These are phyloP conservation scores for Stegophylla sp. DNA, from an alignment of 2,888 invertebrate genomes.

Conservation along the genomic window DNA sequence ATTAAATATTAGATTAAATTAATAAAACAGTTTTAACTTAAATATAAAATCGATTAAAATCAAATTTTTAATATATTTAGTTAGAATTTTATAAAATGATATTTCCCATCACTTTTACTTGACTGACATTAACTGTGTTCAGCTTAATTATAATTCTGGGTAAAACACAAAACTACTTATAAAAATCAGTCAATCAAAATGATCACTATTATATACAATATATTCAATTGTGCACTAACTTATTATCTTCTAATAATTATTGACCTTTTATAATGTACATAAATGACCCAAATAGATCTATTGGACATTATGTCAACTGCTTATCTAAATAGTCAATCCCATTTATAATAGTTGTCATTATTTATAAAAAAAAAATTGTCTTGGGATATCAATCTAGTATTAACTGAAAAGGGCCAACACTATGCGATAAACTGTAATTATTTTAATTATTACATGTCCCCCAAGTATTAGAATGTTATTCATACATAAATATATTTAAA, in stretches of 20 bases:
- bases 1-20: no score
- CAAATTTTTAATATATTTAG: neutral
- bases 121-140: neutral
- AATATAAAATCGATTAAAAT: neutral
- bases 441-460: constrained; percentile 32
- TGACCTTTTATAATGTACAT: constrained; percentile 44
- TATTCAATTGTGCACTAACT: constrained; percentile 2
- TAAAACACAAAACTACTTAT: constrained; percentile 18
- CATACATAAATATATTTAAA: neutral
- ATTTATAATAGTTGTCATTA: constrained; percentile 41
- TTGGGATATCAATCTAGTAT: constrained; percentile 32
- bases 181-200: constrained; percentile 13
- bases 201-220: neutral
- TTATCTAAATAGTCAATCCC: constrained; percentile 31
- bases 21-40: no score
- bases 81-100: neutral
- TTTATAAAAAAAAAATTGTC: constrained; percentile 26
- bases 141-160: constrained; percentile 20
- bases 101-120: neutral
- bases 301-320: constrained; percentile 17
- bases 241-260: constrained; percentile 33
- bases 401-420: constrained; percentile 18
- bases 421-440: constrained; percentile 48
- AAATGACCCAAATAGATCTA: constrained; percentile 44
- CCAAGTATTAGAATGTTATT: neutral